These are phyloP conservation scores for Erannis defoliaria DNA, from an alignment of 2,888 invertebrate genomes.

Conservation along the genomic window DNA sequence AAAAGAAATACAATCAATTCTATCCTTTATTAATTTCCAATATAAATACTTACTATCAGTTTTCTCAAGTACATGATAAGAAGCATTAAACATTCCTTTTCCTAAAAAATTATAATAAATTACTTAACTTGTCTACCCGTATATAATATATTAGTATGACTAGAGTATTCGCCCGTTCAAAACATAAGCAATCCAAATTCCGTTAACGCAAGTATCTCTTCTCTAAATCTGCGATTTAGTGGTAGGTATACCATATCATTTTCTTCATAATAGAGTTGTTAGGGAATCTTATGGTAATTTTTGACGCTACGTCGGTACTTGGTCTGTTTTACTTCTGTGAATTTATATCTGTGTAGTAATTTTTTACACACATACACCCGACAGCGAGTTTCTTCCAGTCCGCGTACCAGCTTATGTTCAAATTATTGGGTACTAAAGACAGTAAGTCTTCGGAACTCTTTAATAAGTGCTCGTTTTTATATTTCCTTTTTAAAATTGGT, in stretches of 20 bases:
- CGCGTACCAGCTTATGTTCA: conserved; percentile 10
- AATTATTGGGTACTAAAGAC: conserved; percentile 10
- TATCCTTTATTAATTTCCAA: conserved; percentile 22
- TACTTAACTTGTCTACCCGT: background rate
- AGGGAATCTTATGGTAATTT: background rate
- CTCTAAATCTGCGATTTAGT: background rate
- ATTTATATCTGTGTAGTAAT: background rate
- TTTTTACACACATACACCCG: conserved; percentile 14
- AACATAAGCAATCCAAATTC: background rate
- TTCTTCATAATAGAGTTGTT: conserved; percentile 6
- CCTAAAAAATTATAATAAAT: background rate
- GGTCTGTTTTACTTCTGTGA: background rate
- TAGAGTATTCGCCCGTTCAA: background rate
- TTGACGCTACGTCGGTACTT: background rate
- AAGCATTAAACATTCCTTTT: conserved; percentile 1
- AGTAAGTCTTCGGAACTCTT: background rate
- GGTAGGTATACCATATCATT: background rate
- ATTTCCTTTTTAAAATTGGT: conserved; percentile 16
- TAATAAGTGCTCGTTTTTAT: background rate
- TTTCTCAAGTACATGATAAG: conserved; percentile 1
- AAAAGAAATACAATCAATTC: conserved; percentile 8
- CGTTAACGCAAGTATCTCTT: background rate
- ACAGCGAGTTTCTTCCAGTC: background rate
- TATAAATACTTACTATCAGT: background rate
- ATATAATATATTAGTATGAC: conserved; percentile 3